These are phyloP conservation scores for Metellina segmentata DNA, from an alignment of 2,888 invertebrate species.

Conservation along the genomic window DNA sequence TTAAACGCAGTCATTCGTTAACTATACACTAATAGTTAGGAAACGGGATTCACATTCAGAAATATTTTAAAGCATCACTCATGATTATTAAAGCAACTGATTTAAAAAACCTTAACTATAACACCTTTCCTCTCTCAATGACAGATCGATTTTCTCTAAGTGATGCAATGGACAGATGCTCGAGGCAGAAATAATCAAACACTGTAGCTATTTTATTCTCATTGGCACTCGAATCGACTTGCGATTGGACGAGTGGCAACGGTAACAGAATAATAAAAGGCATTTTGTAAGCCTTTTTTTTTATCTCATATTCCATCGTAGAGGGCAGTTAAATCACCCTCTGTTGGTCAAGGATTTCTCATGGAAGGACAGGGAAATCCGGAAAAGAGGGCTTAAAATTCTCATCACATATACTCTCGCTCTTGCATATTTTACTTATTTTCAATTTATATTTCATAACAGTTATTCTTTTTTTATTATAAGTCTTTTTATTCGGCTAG, in stretches of 20 bases:
- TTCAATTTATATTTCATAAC: constrained; percentile 8
- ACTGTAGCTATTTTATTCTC: neutral
- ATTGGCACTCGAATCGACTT: neutral
- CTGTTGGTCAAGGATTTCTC: constrained; percentile 3
- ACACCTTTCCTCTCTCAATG: too few relatives aligned
- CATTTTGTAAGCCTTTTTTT: neutral
- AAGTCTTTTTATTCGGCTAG: neutral
- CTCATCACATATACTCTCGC: constrained; percentile 8
- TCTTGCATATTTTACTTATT: neutral
- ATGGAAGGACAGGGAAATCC: constrained; percentile 15
- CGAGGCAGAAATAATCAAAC: neutral
- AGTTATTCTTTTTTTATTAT: neutral
- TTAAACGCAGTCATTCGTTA: too few relatives aligned
- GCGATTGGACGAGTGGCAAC: neutral
- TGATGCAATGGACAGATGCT: neutral
- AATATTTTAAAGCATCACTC: too few relatives aligned
- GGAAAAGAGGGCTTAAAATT: constrained; percentile 8
- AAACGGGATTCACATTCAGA: too few relatives aligned
- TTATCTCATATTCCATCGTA: neutral
- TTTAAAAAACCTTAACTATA: too few relatives aligned
- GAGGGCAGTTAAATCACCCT: neutral
- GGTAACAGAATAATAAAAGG: neutral
- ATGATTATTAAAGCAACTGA: too few relatives aligned
- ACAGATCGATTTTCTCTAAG: neutral
- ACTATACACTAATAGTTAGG: too few relatives aligned